These are phyloP conservation scores for Escarpia spicata DNA, from an alignment of 2,888 invertebrate species.

Conservation along the genomic window DNA sequence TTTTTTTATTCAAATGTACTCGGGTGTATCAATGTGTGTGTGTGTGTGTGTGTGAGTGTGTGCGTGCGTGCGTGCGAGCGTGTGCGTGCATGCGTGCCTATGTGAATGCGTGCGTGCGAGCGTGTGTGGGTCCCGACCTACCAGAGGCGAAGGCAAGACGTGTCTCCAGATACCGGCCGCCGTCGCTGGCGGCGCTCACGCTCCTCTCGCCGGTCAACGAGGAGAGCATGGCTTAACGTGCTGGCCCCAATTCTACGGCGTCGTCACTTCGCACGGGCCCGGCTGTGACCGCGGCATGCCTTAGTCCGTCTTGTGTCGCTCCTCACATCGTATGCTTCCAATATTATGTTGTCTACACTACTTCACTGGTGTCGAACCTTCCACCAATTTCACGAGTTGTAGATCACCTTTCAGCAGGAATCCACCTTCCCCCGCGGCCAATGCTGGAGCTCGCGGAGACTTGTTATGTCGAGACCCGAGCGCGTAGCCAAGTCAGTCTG, in stretches of 20 bases:
- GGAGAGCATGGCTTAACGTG: not conserved
- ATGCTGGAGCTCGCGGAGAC: not conserved
- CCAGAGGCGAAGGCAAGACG: not conserved
- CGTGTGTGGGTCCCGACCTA: not conserved
- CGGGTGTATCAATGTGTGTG: no score
- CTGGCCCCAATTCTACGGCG: not conserved
- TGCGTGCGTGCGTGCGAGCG: no score
- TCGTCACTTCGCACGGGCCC: not conserved
- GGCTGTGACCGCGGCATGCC: not conserved
- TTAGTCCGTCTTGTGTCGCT: not conserved
- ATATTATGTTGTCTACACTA: not conserved
- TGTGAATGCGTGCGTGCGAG: not conserved
- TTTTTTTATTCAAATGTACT: no score
- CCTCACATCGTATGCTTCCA: not conserved
- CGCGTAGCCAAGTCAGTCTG: not conserved
- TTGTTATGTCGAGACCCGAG: not conserved
- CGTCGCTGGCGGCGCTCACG: not conserved
- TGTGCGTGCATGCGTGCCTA: no score
- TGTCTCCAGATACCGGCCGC: not conserved
- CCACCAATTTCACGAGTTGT: not conserved
- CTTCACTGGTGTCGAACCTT: not conserved
- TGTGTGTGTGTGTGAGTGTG: no score
- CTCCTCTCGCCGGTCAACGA: not conserved
- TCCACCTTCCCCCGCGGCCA: not conserved
- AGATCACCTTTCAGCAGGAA: not conserved